Conservation (phyloP, 92 coral and sea anemone species). For the Paragorgia papillata region DNA sequence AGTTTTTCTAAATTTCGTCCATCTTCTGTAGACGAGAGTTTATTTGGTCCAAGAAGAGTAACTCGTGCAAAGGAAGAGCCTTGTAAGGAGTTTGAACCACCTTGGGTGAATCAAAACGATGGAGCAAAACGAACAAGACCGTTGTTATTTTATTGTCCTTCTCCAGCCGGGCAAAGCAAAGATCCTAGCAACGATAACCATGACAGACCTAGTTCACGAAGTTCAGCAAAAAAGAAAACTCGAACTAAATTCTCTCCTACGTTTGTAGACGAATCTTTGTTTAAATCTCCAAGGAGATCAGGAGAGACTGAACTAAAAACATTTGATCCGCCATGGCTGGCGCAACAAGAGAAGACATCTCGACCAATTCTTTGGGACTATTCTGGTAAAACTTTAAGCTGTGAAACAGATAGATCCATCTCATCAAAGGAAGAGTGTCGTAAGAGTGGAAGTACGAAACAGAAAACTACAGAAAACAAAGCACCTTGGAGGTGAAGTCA, state of each 20-base stretch:
- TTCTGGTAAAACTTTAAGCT: constrained; percentile 10
- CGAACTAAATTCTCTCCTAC: constrained; percentile 77
- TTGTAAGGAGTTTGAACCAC: constrained; percentile 74
- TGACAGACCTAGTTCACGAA: too few relatives aligned
- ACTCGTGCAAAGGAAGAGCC: constrained; percentile 64
- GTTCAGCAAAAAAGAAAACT: constrained; percentile 25
- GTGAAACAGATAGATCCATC: not conserved
- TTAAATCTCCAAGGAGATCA: constrained; percentile 56
- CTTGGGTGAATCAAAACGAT: constrained; percentile 71
- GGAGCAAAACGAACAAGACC: constrained; percentile 60
- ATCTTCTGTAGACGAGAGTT: constrained; percentile 79
- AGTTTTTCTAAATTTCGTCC: constrained; percentile 56
- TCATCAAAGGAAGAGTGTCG: not conserved
- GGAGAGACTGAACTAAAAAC: constrained; percentile 11
- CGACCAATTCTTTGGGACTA: constrained; percentile 70
- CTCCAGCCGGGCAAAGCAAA: constrained; percentile 33
- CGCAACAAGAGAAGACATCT: constrained; percentile 42
- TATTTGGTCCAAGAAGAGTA: constrained; percentile 78
- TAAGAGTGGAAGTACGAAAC: not conserved
- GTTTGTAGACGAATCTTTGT: constrained; percentile 72
- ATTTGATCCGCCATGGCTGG: constrained; percentile 75
- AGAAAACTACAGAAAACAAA: not conserved
- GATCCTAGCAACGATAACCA: too few relatives aligned
- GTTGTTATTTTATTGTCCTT: constrained; percentile 83
- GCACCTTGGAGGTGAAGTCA: too few relatives aligned